phyloP scores from a whole-genome alignment of 30 jellyfish, hydroid and myxozoan species.

The Clytia hemisphaerica region DNA sequence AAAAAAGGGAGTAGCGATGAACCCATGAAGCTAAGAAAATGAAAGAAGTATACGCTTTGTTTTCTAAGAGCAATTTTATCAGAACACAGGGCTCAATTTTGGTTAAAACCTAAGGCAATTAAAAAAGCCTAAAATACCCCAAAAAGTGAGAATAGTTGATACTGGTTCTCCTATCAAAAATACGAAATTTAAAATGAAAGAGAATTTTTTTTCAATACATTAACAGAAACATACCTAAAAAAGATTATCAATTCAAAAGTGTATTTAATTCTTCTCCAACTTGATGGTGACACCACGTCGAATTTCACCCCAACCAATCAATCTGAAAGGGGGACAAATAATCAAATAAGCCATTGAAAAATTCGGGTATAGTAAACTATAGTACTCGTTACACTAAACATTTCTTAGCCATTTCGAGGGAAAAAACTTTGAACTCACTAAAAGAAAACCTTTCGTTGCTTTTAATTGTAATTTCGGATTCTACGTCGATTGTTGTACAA shows the following conservation, averaged over 20 bases:
- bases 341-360: neutral
- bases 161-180: neutral
- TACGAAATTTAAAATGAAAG: too few species aligned
- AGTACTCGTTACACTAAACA: neutral
- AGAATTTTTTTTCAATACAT: too few species aligned
- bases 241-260: too few species aligned
- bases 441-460: neutral
- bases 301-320: constrained; percentile 99
- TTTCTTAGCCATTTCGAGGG: neutral
- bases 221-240: too few species aligned
- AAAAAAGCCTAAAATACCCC: neutral
- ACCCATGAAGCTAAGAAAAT: too few species aligned
- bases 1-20: too few species aligned
- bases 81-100: neutral
- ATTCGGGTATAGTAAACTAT: neutral
- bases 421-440: neutral
- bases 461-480: too few species aligned
- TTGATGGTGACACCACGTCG: constrained; percentile 94
- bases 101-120: neutral
- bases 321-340: constrained; percentile 38
- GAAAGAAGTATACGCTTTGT: too few species aligned
- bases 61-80: too few species aligned
- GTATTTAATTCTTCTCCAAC: constrained; percentile 31
- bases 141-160: neutral
- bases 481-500: too few species aligned